A percentile compares a stretch with the other conserved stretches of the same genome.
Conservation (phyloP, 2,113 vertebrate genomes). For the Gymnogyps californianus region DNA sequence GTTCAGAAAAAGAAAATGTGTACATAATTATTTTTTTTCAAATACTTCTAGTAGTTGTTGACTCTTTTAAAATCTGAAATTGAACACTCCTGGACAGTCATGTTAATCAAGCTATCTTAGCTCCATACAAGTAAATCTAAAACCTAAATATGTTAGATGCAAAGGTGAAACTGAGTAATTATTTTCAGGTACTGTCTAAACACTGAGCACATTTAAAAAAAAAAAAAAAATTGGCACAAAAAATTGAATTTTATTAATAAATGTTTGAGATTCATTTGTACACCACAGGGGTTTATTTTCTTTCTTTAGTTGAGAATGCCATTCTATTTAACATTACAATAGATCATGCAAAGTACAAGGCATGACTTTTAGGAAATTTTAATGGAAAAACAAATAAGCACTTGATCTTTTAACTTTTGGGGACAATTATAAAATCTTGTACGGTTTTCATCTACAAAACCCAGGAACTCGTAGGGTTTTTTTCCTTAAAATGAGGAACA, state of each 20-base stretch:
- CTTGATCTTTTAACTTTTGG: neutral
- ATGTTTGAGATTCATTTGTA: neutral
- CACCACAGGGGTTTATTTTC: neutral
- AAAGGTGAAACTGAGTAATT: neutral
- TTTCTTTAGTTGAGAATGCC: neutral
- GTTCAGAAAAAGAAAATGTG: neutral
- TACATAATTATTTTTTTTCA: neutral
- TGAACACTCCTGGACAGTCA: neutral
- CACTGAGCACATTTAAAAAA: fast-evolving
- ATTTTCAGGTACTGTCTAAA: neutral
- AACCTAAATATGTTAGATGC: neutral
- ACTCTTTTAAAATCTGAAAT: neutral
- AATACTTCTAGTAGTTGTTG: neutral
- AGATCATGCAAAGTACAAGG: neutral
- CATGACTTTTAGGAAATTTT: neutral
- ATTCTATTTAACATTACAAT: neutral
- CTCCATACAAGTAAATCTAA: neutral
- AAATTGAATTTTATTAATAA: neutral
- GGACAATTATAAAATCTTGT: neutral
- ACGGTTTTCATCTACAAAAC: neutral
- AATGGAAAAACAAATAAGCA: neutral
- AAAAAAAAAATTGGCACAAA: neutral
- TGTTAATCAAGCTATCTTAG: neutral
- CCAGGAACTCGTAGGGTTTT: neutral
- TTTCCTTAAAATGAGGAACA: neutral